Evolutionary conservation across 1,140 invertebrate species (phyloP).

Genomic region (Popillia japonica): DNA sequence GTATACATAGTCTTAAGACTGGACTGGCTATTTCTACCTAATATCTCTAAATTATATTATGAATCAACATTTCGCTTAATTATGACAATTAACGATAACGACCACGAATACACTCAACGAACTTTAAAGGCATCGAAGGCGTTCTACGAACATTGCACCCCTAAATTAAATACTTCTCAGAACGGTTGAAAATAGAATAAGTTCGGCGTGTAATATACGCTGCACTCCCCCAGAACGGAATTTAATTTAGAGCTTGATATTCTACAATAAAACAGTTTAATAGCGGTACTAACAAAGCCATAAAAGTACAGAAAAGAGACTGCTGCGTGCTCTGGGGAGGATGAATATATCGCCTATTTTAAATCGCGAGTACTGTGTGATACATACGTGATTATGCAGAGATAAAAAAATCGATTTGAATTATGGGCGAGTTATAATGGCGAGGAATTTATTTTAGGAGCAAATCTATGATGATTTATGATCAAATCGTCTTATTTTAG

Average conservation of each 20-base stretch:
- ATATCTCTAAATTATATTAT: no score
- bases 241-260: slow-evolving; percentile 29
- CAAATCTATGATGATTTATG: no score
- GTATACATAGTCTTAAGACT: no score
- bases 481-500: no score
- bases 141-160: background rate
- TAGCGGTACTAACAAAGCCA: background rate
- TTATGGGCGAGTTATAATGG: no score
- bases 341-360: background rate
- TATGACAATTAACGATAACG: background rate
- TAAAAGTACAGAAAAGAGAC: slow-evolving; percentile 1
- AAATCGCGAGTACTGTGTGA: no score
- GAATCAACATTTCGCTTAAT: background rate
- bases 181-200: background rate
- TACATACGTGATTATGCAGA: no score
- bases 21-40: no score
- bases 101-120: no score
- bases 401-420: no score
- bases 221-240: slow-evolving; percentile 2
- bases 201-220: slow-evolving; percentile 3
- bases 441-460: no score
- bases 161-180: background rate
- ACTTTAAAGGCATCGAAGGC: background rate
- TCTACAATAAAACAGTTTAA: slow-evolving; percentile 30
- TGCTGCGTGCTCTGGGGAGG: background rate